Conservation (phyloP, 2,113 vertebrate species). For the Corynorhinus townsendii region DNA sequence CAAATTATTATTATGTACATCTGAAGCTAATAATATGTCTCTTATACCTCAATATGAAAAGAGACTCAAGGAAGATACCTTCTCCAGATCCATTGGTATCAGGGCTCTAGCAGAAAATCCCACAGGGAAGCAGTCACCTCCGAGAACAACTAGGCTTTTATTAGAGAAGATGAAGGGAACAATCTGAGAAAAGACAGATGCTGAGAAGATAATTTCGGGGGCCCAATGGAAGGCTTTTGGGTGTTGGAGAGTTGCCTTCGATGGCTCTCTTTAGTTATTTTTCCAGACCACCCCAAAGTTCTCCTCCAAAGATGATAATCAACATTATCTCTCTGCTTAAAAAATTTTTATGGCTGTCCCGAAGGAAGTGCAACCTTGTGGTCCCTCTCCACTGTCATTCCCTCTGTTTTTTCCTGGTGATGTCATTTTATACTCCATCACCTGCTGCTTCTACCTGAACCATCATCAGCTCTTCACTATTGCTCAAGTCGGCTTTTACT, state of each 20-base stretch:
- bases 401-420: background rate
- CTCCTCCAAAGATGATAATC: background rate
- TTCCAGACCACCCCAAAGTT: background rate
- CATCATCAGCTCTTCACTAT: background rate
- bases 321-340: background rate
- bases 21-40: background rate
- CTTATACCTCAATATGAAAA: background rate
- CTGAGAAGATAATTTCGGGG: background rate
- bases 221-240: background rate
- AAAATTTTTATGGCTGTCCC: background rate
- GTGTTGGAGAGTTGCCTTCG: background rate
- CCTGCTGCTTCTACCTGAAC: background rate
- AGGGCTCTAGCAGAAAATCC: background rate
- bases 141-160: background rate
- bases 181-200: background rate
- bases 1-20: background rate
- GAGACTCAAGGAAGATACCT: background rate
- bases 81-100: background rate
- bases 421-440: background rate
- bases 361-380: background rate
- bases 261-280: background rate
- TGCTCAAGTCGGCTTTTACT: background rate
- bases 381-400: background rate
- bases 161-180: background rate
- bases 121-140: background rate